Conservation (phyloP, 2,888 invertebrate species). For the Sipha maydis region DNA sequence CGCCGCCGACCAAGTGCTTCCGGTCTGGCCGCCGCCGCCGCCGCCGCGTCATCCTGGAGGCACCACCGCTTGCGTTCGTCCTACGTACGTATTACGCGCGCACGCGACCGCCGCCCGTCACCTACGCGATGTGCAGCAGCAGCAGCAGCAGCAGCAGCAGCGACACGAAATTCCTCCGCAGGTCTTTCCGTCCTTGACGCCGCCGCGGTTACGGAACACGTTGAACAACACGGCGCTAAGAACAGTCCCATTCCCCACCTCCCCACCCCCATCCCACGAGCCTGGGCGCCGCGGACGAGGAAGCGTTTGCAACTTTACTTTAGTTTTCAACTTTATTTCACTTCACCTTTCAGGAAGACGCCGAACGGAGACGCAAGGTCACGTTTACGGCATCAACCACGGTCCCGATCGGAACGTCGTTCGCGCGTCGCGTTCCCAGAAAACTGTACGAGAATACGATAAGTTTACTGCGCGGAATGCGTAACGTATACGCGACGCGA, state of each 20-base stretch:
- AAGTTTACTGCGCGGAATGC: too few relatives aligned
- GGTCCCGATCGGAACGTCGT: too few relatives aligned
- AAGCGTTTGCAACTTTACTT: too few relatives aligned
- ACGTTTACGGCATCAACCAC: too few relatives aligned
- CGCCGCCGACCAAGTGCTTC: conserved; percentile 17
- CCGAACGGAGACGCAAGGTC: too few relatives aligned
- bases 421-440: too few relatives aligned
- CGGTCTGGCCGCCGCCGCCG: conserved; percentile 42
- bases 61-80: not conserved
- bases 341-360: not conserved
- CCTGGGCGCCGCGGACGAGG: not conserved
- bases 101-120: not conserved
- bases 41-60: conserved; percentile 30
- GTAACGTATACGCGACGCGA: too few relatives aligned
- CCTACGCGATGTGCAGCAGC: not conserved
- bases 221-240: not conserved
- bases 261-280: not conserved
- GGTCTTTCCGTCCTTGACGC: not conserved
- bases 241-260: not conserved
- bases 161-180: not conserved
- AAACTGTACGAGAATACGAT: too few relatives aligned
- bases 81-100: not conserved
- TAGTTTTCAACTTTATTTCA: too few relatives aligned
- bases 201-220: not conserved
- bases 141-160: not conserved